These are phyloP conservation scores for Tupaia chinensis DNA, from an alignment of 2,113 vertebrate genomes.

Conservation along the genomic window DNA sequence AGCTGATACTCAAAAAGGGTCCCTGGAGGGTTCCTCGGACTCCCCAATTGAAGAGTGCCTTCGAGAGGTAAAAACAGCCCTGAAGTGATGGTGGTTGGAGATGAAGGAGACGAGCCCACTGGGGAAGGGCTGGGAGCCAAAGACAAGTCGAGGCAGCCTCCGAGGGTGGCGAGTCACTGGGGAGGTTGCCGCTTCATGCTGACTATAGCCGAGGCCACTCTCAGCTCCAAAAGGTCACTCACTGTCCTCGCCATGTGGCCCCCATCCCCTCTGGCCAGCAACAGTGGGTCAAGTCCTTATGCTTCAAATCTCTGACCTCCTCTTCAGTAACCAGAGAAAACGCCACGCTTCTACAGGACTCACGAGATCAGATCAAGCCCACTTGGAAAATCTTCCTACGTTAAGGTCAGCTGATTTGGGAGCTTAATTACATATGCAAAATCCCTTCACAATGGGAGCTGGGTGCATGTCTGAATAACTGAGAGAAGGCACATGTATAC, in stretches of 20 bases:
- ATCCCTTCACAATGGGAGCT: background rate
- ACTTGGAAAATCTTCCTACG: background rate
- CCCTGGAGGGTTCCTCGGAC: background rate
- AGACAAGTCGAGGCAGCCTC: background rate
- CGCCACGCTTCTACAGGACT: background rate
- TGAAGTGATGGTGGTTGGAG: background rate
- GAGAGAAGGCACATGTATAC: background rate
- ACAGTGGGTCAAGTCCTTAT: background rate
- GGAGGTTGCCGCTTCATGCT: background rate
- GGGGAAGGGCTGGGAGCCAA: background rate
- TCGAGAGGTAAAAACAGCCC: background rate
- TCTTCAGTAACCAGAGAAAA: background rate
- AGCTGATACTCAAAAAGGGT: background rate
- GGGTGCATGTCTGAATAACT: background rate
- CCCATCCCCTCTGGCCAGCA: background rate
- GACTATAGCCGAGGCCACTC: background rate
- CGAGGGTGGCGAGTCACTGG: background rate
- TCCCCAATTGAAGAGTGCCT: background rate
- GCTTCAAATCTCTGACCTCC: background rate
- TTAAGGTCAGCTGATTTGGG: background rate
- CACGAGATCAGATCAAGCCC: background rate
- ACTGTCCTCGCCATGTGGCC: background rate
- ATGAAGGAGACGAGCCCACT: background rate
- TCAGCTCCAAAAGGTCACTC: background rate
- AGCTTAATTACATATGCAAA: background rate